Conservation (phyloP, 2,888 invertebrate genomes). For the Machimus rusticus region DNA sequence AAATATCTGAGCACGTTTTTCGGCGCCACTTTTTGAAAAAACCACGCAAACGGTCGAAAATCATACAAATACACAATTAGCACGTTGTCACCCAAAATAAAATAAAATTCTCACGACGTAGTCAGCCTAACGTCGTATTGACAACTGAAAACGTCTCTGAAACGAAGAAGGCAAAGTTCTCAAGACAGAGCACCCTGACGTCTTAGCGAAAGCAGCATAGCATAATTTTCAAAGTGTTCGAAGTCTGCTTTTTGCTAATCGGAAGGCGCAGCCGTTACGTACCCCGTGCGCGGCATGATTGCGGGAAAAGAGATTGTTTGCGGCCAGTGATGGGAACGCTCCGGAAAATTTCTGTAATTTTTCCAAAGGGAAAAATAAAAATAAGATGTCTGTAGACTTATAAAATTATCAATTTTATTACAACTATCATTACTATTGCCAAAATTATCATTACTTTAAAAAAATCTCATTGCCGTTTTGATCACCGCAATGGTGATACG, state of each 20-base stretch:
- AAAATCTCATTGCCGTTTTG: too few relatives aligned
- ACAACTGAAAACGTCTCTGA: slow-evolving; percentile 13
- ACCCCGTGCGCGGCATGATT: neutral
- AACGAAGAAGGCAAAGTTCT: neutral
- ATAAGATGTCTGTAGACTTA: too few relatives aligned
- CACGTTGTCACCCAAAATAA: neutral
- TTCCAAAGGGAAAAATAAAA: neutral
- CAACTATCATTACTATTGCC: too few relatives aligned
- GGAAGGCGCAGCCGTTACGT: neutral
- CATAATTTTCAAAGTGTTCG: neutral
- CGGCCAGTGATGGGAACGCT: neutral
- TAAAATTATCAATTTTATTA: too few relatives aligned
- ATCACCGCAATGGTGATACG: too few relatives aligned
- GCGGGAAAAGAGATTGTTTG: neutral
- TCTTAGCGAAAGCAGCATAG: neutral
- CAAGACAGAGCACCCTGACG: neutral
- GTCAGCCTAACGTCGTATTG: neutral
- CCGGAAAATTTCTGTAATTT: neutral
- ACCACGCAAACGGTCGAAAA: neutral
- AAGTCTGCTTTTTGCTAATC: neutral
- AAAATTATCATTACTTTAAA: too few relatives aligned
- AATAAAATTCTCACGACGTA: neutral
- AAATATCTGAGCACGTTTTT: neutral
- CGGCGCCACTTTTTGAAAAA: too few relatives aligned
- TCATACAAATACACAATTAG: neutral